Evolutionary conservation across 2,113 vertebrate genomes (phyloP).

Genomic region (Mohoua ochrocephala): DNA sequence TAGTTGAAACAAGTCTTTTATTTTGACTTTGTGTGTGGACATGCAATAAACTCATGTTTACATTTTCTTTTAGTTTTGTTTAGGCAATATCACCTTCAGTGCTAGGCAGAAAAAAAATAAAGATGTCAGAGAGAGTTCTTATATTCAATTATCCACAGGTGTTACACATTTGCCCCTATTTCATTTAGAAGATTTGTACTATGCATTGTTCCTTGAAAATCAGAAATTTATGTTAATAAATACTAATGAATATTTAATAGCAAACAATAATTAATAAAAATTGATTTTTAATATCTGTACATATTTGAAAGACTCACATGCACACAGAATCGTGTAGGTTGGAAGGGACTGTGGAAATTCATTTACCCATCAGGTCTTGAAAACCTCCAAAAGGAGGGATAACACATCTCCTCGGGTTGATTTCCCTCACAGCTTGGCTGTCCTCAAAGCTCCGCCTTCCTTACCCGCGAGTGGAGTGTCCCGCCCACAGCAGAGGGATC

Average conservation of each 20-base stretch:
- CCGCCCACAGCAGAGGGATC: not conserved
- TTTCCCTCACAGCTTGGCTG: not conserved
- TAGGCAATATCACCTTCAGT: not conserved
- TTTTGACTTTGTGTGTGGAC: not conserved
- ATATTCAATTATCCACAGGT: not conserved
- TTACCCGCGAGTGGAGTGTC: not conserved
- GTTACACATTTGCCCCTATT: not conserved
- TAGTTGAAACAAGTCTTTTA: not conserved
- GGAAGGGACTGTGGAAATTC: not conserved
- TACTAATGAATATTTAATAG: not conserved
- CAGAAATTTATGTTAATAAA: not conserved
- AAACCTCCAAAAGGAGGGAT: not conserved
- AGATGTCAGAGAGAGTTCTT: not conserved
- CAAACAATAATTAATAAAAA: not conserved
- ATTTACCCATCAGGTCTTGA: not conserved
- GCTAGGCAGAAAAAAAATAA: not conserved
- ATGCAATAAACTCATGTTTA: not conserved
- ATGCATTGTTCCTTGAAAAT: not conserved
- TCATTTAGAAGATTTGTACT: not conserved
- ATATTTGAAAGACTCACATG: not conserved
- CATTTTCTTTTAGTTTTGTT: not conserved
- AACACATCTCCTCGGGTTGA: not conserved
- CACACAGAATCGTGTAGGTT: not conserved
- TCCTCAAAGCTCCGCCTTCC: not conserved
- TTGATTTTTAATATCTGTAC: not conserved